phyloP scores from a whole-genome alignment of 2,113 vertebrate genomes.

The Apistogramma diplotaenia region DNA sequence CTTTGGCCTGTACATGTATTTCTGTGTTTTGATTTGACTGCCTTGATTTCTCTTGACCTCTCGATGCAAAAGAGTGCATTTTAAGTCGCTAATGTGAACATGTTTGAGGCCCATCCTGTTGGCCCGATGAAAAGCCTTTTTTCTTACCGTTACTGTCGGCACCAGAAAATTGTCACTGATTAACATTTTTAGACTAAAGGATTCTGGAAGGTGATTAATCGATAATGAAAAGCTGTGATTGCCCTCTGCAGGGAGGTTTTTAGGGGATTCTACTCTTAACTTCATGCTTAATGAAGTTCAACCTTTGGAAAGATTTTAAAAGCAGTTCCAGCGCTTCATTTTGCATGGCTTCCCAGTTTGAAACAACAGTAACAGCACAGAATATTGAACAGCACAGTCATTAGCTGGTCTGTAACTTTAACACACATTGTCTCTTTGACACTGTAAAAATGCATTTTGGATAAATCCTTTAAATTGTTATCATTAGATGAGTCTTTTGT shows the following conservation, averaged over 20 bases:
- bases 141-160: rapidly evolving
- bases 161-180: not conserved
- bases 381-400: no score
- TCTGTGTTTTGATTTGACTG: not conserved
- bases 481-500: not conserved
- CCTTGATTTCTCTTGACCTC: not conserved
- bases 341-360: not conserved
- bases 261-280: no score
- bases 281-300: no score
- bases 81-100: no score
- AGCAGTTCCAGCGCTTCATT: not conserved
- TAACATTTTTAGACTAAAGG: not conserved
- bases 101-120: not conserved
- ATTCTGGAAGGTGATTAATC: not conserved
- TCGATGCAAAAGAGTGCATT: no score
- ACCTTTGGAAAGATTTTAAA: no score
- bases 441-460: not conserved
- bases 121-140: not conserved
- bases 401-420: no score
- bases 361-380: not conserved
- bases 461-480: not conserved
- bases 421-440: not conserved
- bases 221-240: not conserved
- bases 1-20: not conserved
- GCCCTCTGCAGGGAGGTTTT: no score